Evolutionary conservation across 2,797 vertebrate species (phyloP).

Genomic region (Pseudochaenichthys georgianus): DNA sequence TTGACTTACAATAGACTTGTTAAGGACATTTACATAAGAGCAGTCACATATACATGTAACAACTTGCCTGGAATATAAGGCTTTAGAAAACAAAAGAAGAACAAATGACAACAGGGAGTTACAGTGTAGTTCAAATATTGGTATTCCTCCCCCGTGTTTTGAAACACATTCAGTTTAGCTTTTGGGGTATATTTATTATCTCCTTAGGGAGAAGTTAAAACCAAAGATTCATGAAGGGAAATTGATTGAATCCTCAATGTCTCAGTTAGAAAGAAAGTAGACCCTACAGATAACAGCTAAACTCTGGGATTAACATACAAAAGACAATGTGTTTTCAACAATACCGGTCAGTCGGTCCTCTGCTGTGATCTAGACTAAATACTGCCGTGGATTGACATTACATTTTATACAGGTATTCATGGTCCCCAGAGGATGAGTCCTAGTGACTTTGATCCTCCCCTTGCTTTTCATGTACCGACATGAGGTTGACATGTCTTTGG

Average conservation of each 20-base stretch:
- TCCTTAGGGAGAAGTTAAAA: background rate
- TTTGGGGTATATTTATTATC: background rate
- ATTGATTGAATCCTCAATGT: background rate
- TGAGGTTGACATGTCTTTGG: background rate
- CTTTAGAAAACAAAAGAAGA: background rate
- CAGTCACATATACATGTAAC: background rate
- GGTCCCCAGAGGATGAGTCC: background rate
- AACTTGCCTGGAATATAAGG: background rate
- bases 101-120: background rate
- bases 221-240: background rate
- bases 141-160: background rate
- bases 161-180: background rate
- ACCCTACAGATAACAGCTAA: background rate
- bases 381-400: no score
- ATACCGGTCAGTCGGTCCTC: no score
- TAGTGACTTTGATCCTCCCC: background rate
- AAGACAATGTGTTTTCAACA: background rate
- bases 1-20: conserved; percentile 36
- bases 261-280: background rate
- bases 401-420: background rate
- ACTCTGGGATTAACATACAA: background rate
- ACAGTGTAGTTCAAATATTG: background rate
- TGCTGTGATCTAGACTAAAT: no score
- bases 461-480: background rate
- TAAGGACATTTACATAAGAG: conserved; percentile 32